phyloP scores from a whole-genome alignment of 2,888 invertebrate genomes.

The Tenthredo distinguenda region DNA sequence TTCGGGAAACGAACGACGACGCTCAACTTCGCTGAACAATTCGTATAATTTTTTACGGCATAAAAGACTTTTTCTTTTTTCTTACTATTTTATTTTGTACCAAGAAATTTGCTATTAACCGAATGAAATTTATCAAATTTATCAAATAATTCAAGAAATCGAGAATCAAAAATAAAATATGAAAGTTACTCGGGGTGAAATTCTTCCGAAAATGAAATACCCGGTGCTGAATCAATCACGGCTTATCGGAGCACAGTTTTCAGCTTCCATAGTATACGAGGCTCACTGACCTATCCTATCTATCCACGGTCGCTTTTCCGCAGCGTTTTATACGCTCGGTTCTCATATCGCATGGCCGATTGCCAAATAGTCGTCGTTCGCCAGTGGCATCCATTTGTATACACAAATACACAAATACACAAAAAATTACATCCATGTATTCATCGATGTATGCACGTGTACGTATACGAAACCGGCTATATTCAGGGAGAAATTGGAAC shows the following conservation, averaged over 20 bases:
- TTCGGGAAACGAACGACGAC: slow-evolving; percentile 17
- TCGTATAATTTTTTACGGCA: neutral
- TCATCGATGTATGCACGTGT: neutral
- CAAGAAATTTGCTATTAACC: no score
- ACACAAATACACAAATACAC: neutral
- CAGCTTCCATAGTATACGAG: neutral
- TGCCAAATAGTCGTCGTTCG: slow-evolving; percentile 32
- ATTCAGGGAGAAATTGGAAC: neutral
- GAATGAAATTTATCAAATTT: neutral
- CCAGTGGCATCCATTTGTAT: slow-evolving; percentile 1
- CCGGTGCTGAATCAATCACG: neutral
- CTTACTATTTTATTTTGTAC: neutral
- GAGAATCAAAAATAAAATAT: neutral
- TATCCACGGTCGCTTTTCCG: slow-evolving; percentile 15
- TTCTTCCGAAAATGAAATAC: neutral
- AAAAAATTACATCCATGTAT: neutral
- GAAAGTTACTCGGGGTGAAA: neutral
- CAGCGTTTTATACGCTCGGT: slow-evolving; percentile 32
- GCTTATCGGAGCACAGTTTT: slow-evolving; percentile 18
- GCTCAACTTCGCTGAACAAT: slow-evolving; percentile 12
- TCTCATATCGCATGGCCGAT: slow-evolving; percentile 26
- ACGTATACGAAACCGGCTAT: neutral
- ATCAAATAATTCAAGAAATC: neutral
- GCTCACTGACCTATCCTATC: slow-evolving; percentile 22
- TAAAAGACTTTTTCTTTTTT: neutral